These are phyloP conservation scores for Catamblyrhynchus diadema DNA, from an alignment of 2,797 vertebrate species.

Conservation along the genomic window DNA sequence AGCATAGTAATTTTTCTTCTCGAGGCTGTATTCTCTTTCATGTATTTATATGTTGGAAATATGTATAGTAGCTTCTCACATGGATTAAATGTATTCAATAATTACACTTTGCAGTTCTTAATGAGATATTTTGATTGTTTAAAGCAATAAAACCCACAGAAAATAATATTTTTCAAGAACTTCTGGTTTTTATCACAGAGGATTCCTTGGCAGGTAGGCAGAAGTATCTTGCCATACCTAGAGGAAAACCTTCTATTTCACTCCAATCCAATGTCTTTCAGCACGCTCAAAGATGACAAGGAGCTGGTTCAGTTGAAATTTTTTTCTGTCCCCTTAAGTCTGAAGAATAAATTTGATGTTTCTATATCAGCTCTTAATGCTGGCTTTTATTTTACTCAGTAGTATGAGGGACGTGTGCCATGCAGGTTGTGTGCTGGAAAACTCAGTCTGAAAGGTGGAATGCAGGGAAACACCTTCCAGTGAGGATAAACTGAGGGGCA, in stretches of 20 bases:
- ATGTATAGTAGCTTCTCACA: neutral
- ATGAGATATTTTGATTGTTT: neutral
- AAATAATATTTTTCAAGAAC: neutral
- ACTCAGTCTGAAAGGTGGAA: neutral
- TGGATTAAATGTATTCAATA: neutral
- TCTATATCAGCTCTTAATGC: neutral
- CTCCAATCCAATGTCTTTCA: neutral
- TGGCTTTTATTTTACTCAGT: neutral
- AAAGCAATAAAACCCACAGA: neutral
- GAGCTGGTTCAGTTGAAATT: neutral
- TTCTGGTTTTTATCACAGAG: neutral
- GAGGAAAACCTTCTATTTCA: neutral
- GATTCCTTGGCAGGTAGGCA: neutral
- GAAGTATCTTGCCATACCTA: neutral
- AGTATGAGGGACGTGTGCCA: rapidly evolving
- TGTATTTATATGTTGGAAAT: slow-evolving; percentile 17
- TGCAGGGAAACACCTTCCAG: neutral
- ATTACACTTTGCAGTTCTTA: neutral
- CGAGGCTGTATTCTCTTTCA: slow-evolving; percentile 72
- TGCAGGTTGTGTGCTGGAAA: neutral
- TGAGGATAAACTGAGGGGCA: neutral
- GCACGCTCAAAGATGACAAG: neutral
- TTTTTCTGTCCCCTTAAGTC: neutral
- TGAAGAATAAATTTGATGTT: neutral
- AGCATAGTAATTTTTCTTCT: slow-evolving; percentile 57